Evolutionary conservation across 2,113 vertebrate genomes (phyloP).

Genomic region (Otus sunia): DNA sequence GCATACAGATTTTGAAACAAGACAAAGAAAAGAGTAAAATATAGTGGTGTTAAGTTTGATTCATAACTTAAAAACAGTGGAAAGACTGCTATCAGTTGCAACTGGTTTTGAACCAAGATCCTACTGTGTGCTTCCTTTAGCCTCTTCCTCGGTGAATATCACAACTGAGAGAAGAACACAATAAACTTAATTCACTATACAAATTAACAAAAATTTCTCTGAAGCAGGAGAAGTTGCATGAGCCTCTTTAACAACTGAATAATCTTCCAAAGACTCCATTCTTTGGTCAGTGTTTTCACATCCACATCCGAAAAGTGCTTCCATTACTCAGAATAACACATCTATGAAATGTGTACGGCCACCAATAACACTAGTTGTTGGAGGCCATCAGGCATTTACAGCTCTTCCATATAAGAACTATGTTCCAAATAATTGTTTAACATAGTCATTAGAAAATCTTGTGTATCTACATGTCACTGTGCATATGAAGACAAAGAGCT

Average conservation of each 20-base stretch:
- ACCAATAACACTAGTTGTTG: neutral
- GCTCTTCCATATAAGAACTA: neutral
- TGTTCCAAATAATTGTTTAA: neutral
- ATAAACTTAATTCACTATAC: neutral
- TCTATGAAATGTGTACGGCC: neutral
- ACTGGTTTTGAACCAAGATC: neutral
- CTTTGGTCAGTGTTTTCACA: neutral
- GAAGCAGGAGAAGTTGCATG: neutral
- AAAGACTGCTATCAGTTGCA: neutral
- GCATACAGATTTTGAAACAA: neutral
- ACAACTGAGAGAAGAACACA: neutral
- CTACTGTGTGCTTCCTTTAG: neutral
- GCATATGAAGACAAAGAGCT: neutral
- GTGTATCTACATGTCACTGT: neutral
- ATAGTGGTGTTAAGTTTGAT: neutral
- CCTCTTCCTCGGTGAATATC: neutral
- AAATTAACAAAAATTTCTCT: neutral
- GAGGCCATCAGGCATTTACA: neutral
- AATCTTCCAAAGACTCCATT: neutral
- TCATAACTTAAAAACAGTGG: neutral
- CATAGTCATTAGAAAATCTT: neutral
- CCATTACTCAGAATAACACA: neutral
- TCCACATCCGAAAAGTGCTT: neutral
- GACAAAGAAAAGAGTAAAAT: neutral
- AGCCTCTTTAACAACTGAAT: neutral